Percentiles rank a stretch among this genome's conserved stretches.
Evolutionary conservation across 2,888 invertebrate genomes (phyloP).

Genomic region (Theretra japonica): DNA sequence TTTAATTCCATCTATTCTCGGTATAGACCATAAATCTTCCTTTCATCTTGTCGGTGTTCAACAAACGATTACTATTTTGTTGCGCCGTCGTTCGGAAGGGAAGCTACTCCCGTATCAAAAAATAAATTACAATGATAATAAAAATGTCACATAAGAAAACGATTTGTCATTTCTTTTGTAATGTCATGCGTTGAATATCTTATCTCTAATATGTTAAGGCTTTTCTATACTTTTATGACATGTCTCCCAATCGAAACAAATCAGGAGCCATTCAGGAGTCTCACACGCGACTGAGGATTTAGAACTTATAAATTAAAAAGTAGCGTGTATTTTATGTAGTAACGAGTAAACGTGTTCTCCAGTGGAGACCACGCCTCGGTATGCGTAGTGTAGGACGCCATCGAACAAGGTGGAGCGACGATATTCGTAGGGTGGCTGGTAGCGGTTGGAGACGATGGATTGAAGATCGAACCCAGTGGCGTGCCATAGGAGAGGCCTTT

Average conservation of each 20-base stretch:
- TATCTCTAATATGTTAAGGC: not conserved
- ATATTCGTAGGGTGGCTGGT: no score
- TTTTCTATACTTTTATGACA: not conserved
- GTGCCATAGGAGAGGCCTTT: no score
- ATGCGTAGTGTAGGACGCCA: no score
- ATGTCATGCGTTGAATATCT: not conserved
- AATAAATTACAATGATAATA: slow-evolving; percentile 20
- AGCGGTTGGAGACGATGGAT: no score
- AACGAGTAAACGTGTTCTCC: no score
- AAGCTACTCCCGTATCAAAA: not conserved
- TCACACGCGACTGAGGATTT: not conserved
- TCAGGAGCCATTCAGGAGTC: no score
- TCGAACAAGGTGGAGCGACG: no score
- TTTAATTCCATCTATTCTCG: slow-evolving; percentile 31
- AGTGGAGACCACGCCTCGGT: no score
- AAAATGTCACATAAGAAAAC: not conserved
- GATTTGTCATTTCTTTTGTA: slow-evolving; percentile 4
- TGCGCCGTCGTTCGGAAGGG: not conserved
- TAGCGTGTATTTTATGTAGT: no score
- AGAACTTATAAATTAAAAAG: not conserved
- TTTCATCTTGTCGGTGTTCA: slow-evolving; percentile 16
- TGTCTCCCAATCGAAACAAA: not conserved
- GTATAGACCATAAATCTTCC: slow-evolving; percentile 31
- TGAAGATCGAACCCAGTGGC: no score
- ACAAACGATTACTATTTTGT: slow-evolving; percentile 24